A percentile compares a stretch with the other conserved stretches of the same genome.
Evolutionary conservation across 2,113 vertebrate genomes (phyloP).

Genomic region (Elaphurus davidianus): DNA sequence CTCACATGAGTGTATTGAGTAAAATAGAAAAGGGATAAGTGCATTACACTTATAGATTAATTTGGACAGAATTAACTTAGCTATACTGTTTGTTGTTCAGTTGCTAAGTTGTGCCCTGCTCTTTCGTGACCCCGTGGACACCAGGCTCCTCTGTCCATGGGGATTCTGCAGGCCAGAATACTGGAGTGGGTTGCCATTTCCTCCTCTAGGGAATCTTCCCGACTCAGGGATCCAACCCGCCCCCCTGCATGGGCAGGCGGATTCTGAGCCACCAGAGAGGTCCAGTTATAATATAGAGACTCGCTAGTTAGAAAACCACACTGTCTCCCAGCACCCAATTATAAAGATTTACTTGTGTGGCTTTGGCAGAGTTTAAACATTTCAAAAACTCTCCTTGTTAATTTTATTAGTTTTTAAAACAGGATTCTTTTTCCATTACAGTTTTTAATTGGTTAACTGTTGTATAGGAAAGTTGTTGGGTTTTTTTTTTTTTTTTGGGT

Average conservation of each 20-base stretch:
- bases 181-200: neutral
- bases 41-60: neutral
- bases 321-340: neutral
- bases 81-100: neutral
- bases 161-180: neutral
- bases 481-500: neutral
- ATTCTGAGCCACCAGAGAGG: neutral
- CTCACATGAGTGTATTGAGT: neutral
- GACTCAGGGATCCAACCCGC: accelerated
- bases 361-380: neutral
- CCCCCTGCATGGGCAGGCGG: neutral
- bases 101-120: neutral
- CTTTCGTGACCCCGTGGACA: neutral
- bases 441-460: neutral
- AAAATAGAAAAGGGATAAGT: neutral
- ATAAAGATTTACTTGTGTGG: neutral
- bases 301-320: neutral
- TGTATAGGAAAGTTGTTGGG: neutral
- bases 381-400: neutral
- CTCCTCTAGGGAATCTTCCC: neutral
- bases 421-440: neutral
- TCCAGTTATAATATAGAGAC: neutral
- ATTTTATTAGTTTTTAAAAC: neutral
- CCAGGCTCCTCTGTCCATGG: neutral
- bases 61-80: neutral